phyloP scores from a whole-genome alignment of 2,113 vertebrate species.

The Ammospiza caudacuta region DNA sequence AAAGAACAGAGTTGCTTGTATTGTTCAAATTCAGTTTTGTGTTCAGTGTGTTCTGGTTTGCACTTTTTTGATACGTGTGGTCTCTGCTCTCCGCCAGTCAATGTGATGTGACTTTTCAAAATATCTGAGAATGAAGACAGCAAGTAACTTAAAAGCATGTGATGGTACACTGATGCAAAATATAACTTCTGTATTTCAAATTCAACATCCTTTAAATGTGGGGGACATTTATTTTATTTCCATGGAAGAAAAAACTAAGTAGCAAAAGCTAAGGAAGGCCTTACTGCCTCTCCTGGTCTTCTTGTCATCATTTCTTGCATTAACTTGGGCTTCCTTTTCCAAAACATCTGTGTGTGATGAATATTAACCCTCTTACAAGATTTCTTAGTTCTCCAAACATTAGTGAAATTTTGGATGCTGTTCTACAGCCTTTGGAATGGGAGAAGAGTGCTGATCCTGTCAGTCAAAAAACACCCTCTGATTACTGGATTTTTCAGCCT shows the following conservation, averaged over 20 bases:
- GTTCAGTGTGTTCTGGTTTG: not conserved
- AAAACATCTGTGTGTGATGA: not conserved
- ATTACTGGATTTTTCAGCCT: slow-evolving; percentile 41
- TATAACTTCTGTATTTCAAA: not conserved
- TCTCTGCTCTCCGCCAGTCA: not conserved
- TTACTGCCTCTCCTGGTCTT: not conserved
- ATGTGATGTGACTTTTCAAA: not conserved
- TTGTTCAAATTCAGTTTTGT: not conserved
- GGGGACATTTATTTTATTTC: not conserved
- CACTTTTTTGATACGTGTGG: not conserved
- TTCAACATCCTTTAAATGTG: not conserved
- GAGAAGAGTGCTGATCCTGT: not conserved
- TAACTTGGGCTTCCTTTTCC: not conserved
- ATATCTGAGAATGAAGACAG: not conserved
- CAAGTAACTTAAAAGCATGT: not conserved
- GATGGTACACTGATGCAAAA: not conserved
- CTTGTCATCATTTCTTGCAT: not conserved
- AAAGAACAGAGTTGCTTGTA: not conserved
- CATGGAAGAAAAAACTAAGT: not conserved
- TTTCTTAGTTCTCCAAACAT: not conserved
- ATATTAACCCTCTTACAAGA: not conserved
- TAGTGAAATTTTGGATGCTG: not conserved
- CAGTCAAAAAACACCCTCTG: not conserved
- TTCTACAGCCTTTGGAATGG: not conserved
- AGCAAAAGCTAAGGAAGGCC: not conserved